Evolutionary conservation across 1,140 invertebrate genomes (phyloP), one percentile per base, ranked within the genome.

Genomic region (Tetragnatha versicolor): DNA sequence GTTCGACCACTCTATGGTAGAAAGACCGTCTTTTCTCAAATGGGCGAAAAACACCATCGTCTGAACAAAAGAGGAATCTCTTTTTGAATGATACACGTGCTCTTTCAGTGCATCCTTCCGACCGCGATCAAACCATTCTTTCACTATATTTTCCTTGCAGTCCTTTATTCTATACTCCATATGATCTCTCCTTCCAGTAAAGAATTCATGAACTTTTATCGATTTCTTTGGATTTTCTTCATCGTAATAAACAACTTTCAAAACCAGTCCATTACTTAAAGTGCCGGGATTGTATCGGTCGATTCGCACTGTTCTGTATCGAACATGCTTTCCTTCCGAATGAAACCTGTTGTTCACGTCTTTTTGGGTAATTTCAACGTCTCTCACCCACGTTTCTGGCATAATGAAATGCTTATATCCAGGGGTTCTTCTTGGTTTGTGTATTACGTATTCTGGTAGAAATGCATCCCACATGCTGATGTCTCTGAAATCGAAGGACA

Each of bases 31-130:
- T 22, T 20, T 42, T 35, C 76, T 55, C 37, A 69, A 25, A 35
- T 68, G n/a, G 4, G 63, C 35, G 35, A 47, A 69, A 69, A 79
- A 79, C 12, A 12, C 14, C 51, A 79, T 58, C 12, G n/a, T 42
- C 29, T 79, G 63, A 33, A 37, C 22, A 10, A 60, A 69, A 17
- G 3, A 0, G 12, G 51, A 39, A 12, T 53, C 31, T 2, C 47
- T 27, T 1, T 68, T 47, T 25, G 69, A 37, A 27, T 53, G 25
- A 14, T 79, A 69, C 7, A 17, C 20, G 27, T 69, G 65, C 7
- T 31, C 12, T 47, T 69, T 79, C n/a, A 79, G 25, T 27, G 63
- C 49, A 47, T 79, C 76, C 22, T 58, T n/a, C 35, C 76, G 51
- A n/a, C 65, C 53, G 2, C 33, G 14, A 4, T 22, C 14, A 60